These are phyloP conservation scores for Flabesymbios commensalis DNA, from an alignment of 2,888 invertebrate species.

Conservation along the genomic window DNA sequence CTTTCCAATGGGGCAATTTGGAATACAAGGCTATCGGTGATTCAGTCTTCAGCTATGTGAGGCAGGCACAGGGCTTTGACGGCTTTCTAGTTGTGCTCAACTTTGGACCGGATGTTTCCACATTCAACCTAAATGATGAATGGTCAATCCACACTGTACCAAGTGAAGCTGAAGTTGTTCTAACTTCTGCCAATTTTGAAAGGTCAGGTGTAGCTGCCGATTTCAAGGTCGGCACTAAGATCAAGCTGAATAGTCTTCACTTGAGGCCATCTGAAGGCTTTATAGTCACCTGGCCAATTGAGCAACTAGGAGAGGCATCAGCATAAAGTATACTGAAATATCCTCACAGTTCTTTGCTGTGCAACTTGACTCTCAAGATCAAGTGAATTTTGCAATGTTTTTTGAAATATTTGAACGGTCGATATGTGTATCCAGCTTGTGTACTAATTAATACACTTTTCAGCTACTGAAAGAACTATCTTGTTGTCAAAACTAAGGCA, in stretches of 20 bases:
- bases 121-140: constrained; percentile 15
- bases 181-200: constrained; percentile 32
- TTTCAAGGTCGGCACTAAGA: constrained; percentile 19
- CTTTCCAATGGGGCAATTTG: constrained; percentile 52
- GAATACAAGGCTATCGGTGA: constrained; percentile 35
- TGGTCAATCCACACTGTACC: constrained; percentile 8
- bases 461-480: too few relatives aligned
- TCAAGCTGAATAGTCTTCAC: constrained; percentile 16
- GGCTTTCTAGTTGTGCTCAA: constrained; percentile 54
- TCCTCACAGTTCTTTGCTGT: too few relatives aligned
- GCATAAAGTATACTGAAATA: too few relatives aligned
- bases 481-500: too few relatives aligned
- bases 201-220: constrained; percentile 2
- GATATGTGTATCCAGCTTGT: too few relatives aligned
- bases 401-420: too few relatives aligned
- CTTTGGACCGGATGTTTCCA: constrained; percentile 35
- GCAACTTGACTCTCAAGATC: too few relatives aligned
- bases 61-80: constrained; percentile 53
- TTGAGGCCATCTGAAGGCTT: constrained; percentile 30
- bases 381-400: too few relatives aligned
- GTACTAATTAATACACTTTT: too few relatives aligned
- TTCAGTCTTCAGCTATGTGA: constrained; percentile 47
- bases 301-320: too few relatives aligned
- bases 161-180: constrained; percentile 16
- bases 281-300: constrained; percentile 29